Percentiles rank a stretch among this genome's conserved stretches.
Evolutionary conservation across 2,113 vertebrate genomes (phyloP).

Genomic region (Anseranas semipalmata): DNA sequence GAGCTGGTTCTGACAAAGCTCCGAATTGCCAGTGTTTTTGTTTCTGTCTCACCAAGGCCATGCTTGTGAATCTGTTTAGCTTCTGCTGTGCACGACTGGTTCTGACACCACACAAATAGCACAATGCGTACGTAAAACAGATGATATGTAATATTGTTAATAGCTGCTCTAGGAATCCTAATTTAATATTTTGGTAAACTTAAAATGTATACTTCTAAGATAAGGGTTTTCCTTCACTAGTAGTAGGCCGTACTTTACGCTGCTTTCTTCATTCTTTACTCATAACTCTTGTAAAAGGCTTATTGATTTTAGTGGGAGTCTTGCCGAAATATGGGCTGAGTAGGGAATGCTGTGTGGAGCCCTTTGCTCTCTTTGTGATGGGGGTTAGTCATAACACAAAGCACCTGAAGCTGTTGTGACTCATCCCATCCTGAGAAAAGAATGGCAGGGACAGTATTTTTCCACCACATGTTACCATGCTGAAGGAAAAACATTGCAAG

Average conservation of each 20-base stretch:
- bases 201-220: background rate
- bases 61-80: background rate
- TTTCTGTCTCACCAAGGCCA: background rate
- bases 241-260: background rate
- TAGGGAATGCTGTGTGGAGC: background rate
- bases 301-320: background rate
- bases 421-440: background rate
- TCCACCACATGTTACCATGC: background rate
- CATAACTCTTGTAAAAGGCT: background rate
- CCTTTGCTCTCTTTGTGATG: background rate
- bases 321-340: background rate
- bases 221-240: background rate
- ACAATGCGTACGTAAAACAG: accelerated
- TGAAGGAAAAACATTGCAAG: background rate
- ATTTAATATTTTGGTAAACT: background rate
- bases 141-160: background rate
- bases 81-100: accelerated
- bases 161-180: background rate
- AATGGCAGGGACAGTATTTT: accelerated
- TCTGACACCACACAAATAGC: accelerated
- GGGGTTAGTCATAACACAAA: background rate
- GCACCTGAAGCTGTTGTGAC: background rate
- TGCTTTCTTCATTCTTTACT: background rate
- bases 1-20: background rate
- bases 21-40: background rate